A percentile compares a stretch with the other conserved stretches of the same genome.
Conservation (phyloP, 1,140 invertebrate genomes). For the Pararge aegeria region DNA sequence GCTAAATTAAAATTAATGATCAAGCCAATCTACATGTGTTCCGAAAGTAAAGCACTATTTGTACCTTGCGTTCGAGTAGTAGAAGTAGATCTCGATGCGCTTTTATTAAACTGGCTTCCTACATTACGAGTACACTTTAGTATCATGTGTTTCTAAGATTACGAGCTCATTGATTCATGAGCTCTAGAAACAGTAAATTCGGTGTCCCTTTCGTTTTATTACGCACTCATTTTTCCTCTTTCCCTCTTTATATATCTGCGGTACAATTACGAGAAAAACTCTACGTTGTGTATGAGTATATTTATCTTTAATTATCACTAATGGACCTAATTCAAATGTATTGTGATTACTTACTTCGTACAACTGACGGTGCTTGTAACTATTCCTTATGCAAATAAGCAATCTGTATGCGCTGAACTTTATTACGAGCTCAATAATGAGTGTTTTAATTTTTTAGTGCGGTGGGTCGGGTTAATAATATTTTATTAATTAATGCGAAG, state of each 20-base stretch:
- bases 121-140: background rate
- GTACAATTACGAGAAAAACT: constrained; percentile 15
- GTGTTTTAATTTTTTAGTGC: constrained; percentile 72
- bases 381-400: constrained; percentile 38
- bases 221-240: constrained; percentile 30
- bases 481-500: constrained; percentile 73
- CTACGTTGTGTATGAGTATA: constrained; percentile 6
- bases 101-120: too few species aligned
- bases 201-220: constrained; percentile 45
- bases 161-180: constrained; percentile 56
- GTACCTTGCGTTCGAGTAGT: too few species aligned
- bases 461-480: constrained; percentile 63
- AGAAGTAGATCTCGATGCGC: too few species aligned
- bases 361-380: constrained; percentile 22
- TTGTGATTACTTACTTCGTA: constrained; percentile 21
- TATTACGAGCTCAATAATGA: constrained; percentile 66
- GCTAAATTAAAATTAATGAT: too few species aligned
- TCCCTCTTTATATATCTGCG: constrained; percentile 7
- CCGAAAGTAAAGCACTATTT: too few species aligned
- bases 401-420: constrained; percentile 65
- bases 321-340: constrained; percentile 20
- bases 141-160: constrained; percentile 30
- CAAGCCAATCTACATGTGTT: too few species aligned
- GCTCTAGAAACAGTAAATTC: constrained; percentile 44
- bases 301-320: constrained; percentile 25